phyloP scores from a whole-genome alignment of 2,888 invertebrate species.

The Patella depressa region DNA sequence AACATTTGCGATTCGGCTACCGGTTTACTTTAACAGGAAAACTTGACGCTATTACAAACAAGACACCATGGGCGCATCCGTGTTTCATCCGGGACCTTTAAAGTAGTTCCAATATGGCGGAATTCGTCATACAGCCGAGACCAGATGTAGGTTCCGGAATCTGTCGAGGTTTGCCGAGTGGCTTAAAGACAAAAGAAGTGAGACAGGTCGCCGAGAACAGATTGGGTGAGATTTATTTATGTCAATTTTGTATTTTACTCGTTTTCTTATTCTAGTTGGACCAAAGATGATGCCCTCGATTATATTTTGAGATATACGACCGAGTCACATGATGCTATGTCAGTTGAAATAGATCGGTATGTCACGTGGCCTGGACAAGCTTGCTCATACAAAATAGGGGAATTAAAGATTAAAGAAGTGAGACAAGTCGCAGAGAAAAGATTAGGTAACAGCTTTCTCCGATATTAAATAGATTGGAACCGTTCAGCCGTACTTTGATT shows the following conservation, averaged over 20 bases:
- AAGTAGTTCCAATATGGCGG: too few species aligned
- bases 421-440: slow-evolving; percentile 55
- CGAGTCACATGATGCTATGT: slow-evolving; percentile 33
- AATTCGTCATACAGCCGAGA: too few species aligned
- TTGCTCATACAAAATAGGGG: slow-evolving; percentile 63
- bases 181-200: neutral
- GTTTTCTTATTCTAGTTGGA: slow-evolving; percentile 53
- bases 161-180: too few species aligned
- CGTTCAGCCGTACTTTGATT: too few species aligned
- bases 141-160: too few species aligned
- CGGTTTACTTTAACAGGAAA: too few species aligned
- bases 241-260: too few species aligned
- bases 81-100: too few species aligned
- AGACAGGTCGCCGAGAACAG: neutral
- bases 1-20: too few species aligned
- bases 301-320: slow-evolving; percentile 59
- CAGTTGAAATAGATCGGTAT: slow-evolving; percentile 65
- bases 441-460: slow-evolving; percentile 51
- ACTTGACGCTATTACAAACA: too few species aligned
- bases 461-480: too few species aligned
- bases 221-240: neutral
- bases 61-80: too few species aligned
- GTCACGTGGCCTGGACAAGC: slow-evolving; percentile 69
- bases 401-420: slow-evolving; percentile 60
- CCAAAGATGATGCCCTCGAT: slow-evolving; percentile 53